phyloP scores from a whole-genome alignment of 2,888 invertebrate genomes.

The Patella caerulea region DNA sequence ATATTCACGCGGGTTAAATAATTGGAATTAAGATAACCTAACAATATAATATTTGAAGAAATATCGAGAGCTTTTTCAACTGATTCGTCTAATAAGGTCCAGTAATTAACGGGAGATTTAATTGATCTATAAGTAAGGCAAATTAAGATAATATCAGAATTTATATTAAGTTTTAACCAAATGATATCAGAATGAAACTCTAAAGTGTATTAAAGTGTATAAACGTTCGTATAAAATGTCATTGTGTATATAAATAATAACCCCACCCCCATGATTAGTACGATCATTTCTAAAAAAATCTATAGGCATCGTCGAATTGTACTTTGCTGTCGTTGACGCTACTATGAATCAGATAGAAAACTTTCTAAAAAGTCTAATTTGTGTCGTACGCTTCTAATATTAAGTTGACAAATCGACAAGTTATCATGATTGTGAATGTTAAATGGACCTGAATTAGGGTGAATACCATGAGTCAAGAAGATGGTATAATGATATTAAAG shows the following conservation, averaged over 20 bases:
- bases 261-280: no score
- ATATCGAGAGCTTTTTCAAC: background rate
- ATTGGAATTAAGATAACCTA: background rate
- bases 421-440: background rate
- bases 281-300: no score
- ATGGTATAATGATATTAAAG: background rate
- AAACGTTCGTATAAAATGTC: background rate
- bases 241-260: background rate
- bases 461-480: background rate
- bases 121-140: background rate
- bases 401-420: background rate
- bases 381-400: background rate
- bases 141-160: no score
- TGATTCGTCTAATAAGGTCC: background rate
- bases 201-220: background rate
- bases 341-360: background rate
- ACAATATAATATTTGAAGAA: background rate
- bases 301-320: background rate
- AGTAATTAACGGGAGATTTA: background rate
- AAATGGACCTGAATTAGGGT: background rate
- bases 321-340: background rate
- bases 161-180: no score
- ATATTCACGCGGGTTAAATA: background rate
- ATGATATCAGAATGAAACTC: background rate
- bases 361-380: background rate